Conservation (phyloP, 2,113 vertebrate genomes). For the Numenius arquata region DNA sequence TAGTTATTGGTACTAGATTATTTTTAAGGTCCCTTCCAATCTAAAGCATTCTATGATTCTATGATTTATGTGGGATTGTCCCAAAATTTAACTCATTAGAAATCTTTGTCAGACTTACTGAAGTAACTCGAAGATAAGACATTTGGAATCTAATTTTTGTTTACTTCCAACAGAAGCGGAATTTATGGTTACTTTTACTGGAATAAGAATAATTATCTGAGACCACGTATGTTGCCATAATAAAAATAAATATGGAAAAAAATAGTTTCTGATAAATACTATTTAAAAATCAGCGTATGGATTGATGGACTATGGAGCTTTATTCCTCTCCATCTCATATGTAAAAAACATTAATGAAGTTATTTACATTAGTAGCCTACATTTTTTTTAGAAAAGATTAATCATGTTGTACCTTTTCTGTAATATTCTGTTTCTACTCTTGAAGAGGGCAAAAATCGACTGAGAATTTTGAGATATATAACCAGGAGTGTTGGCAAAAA, state of each 20-base stretch:
- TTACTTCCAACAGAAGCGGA: neutral
- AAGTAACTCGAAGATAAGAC: neutral
- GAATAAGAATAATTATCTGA: neutral
- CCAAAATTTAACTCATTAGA: neutral
- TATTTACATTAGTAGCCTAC: neutral
- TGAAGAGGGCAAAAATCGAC: neutral
- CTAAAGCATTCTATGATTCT: neutral
- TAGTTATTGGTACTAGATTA: neutral
- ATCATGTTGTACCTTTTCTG: neutral
- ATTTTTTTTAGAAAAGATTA: neutral
- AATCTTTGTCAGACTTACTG: neutral
- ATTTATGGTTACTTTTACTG: neutral
- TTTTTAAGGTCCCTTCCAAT: neutral
- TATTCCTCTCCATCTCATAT: neutral
- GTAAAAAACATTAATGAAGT: neutral
- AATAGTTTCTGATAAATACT: neutral
- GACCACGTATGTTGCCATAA: neutral
- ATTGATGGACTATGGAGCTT: neutral
- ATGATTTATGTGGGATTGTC: neutral
- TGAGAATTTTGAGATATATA: neutral
- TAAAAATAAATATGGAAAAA: neutral
- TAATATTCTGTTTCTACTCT: neutral
- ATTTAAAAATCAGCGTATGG: neutral
- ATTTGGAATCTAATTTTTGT: neutral
- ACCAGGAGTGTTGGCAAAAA: neutral